Conservation (phyloP, 1,140 invertebrate species). For the Eumeta japonica region DNA sequence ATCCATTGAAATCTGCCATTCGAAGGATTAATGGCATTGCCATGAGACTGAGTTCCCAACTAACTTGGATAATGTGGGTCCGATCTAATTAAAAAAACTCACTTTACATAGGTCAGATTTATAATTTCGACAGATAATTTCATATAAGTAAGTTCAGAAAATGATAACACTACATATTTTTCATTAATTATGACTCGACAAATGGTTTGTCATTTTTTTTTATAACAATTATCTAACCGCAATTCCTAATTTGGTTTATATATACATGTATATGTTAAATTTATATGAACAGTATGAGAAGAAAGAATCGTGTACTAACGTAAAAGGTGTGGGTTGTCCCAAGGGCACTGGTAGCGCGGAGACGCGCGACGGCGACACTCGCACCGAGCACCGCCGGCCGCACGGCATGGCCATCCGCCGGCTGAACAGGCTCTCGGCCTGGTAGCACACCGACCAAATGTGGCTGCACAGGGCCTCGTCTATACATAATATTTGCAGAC, state of each 20-base stretch:
- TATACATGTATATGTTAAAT: no score
- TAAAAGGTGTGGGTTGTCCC: slow-evolving; percentile 53
- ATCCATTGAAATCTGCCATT: no score
- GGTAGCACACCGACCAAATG: slow-evolving; percentile 71
- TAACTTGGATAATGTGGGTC: no score
- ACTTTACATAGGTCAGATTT: no score
- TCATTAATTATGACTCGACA: neutral
- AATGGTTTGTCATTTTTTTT: neutral
- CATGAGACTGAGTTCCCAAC: no score
- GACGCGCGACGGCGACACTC: slow-evolving; percentile 55
- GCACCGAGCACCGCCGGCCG: slow-evolving; percentile 65
- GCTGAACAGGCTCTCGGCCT: slow-evolving; percentile 65
- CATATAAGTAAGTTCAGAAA: no score
- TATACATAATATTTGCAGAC: slow-evolving; percentile 22
- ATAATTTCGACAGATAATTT: slow-evolving; percentile 1
- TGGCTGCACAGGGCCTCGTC: slow-evolving; percentile 72
- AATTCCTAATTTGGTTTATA: neutral
- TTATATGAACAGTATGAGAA: slow-evolving; percentile 1
- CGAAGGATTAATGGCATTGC: no score
- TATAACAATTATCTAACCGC: neutral
- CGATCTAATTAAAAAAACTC: no score
- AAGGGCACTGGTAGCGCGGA: slow-evolving; percentile 46
- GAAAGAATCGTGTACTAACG: slow-evolving; percentile 28
- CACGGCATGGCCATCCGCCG: slow-evolving; percentile 64
- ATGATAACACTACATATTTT: no score